Conservation (phyloP, 2,888 invertebrate genomes). For the Blastobasis adustella region DNA sequence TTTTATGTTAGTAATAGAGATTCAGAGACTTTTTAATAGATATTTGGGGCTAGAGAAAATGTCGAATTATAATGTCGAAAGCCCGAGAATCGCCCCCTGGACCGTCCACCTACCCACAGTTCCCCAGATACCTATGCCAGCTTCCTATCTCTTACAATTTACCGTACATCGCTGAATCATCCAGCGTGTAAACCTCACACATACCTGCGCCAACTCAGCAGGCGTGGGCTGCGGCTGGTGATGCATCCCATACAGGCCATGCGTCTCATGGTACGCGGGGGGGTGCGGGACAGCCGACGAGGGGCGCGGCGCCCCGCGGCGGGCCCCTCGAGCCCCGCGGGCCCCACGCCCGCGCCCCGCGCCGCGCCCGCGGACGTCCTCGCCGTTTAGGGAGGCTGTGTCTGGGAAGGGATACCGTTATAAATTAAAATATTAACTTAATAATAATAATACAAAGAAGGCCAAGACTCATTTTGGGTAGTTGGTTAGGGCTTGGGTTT, state of each 20-base stretch:
- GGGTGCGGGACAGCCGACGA: constrained; percentile 49
- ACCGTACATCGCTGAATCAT: not conserved
- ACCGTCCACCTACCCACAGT: not conserved
- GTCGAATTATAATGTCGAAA: too few species aligned
- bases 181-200: not conserved
- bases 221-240: constrained; percentile 35
- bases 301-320: constrained; percentile 34
- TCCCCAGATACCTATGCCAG: not conserved
- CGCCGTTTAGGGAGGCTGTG: constrained; percentile 63
- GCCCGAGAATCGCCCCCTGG: too few species aligned
- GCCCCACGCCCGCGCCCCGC: constrained; percentile 22
- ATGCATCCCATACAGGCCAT: constrained; percentile 30
- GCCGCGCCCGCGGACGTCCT: constrained; percentile 34
- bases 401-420: constrained; percentile 26
- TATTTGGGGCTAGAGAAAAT: too few species aligned
- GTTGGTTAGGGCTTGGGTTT: too few species aligned
- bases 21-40: too few species aligned
- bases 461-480: too few species aligned
- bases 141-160: not conserved
- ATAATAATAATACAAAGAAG: too few species aligned
- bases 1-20: too few species aligned
- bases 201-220: constrained; percentile 51
- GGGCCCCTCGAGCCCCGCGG: constrained; percentile 23
- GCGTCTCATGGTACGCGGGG: constrained; percentile 37
- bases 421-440: too few species aligned